A percentile compares a stretch with the other conserved stretches of the same genome.
These are phyloP conservation scores for Gonioctena quinquepunctata DNA, from an alignment of 1,140 invertebrate genomes.

Conservation along the genomic window DNA sequence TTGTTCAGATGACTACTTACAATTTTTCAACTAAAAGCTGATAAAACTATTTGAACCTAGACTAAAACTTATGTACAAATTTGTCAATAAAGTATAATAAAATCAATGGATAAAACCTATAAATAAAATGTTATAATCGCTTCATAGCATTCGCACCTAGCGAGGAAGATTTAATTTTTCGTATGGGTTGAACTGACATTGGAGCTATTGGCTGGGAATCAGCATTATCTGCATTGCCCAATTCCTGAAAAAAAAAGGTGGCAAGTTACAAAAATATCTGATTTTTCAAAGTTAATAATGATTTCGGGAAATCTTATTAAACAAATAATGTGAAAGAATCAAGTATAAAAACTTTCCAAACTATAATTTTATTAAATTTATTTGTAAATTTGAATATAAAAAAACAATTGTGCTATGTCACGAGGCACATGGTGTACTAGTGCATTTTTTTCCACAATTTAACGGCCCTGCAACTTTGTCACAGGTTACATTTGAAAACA, in stretches of 20 bases:
- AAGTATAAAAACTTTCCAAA: no score
- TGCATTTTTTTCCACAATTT: no score
- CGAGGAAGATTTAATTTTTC: constrained; percentile 70
- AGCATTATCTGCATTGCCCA: constrained; percentile 60
- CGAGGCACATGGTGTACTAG: no score
- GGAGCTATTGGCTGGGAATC: constrained; percentile 71
- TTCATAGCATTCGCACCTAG: constrained; percentile 63
- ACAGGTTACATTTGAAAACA: no score
- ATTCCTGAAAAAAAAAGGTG: constrained; percentile 60
- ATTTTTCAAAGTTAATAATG: no score
- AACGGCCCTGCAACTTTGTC: no score
- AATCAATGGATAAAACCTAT: constrained; percentile 35
- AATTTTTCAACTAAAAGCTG: constrained; percentile 21
- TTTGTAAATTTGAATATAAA: no score
- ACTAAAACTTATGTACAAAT: constrained; percentile 49
- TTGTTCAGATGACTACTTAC: not conserved
- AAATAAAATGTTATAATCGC: constrained; percentile 59
- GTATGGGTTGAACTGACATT: constrained; percentile 78
- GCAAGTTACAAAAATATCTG: not conserved
- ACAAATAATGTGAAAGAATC: no score
- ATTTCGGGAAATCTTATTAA: no score
- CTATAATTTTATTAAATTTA: no score
- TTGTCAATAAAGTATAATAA: constrained; percentile 47
- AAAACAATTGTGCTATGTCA: no score
- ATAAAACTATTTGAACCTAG: constrained; percentile 40